Evolutionary conservation across 2,888 invertebrate species (phyloP).

Genomic region (Drosophila trichaetosa): DNA sequence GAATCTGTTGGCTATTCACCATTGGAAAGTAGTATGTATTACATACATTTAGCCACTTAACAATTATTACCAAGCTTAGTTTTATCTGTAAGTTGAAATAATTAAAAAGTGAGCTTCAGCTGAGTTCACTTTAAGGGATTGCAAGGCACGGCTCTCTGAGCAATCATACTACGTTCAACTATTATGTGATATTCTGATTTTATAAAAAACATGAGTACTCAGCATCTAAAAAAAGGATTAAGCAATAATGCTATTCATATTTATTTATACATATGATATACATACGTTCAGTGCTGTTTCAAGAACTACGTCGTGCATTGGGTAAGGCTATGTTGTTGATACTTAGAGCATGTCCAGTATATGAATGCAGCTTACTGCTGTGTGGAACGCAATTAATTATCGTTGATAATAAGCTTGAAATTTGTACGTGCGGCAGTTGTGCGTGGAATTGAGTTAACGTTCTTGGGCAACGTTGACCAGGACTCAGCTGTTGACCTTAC

Average conservation of each 20-base stretch:
- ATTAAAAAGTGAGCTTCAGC: not conserved
- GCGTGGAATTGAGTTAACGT: slow-evolving; percentile 13
- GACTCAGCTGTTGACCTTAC: slow-evolving; percentile 39
- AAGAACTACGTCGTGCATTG: not conserved
- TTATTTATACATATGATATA: not conserved
- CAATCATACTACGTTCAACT: not conserved
- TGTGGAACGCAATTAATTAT: slow-evolving; percentile 64
- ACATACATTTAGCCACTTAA: not conserved
- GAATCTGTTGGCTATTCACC: not conserved
- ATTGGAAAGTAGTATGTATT: not conserved
- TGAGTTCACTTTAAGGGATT: not conserved
- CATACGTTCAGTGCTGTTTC: not conserved
- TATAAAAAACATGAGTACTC: not conserved
- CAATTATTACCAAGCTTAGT: not conserved
- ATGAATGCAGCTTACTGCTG: not conserved
- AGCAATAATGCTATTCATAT: not conserved
- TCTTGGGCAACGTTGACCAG: slow-evolving; percentile 1
- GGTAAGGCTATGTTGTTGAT: not conserved
- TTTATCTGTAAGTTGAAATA: not conserved
- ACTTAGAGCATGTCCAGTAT: not conserved
- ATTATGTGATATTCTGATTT: not conserved
- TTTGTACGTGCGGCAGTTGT: slow-evolving; percentile 47
- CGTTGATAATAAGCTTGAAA: slow-evolving; percentile 62
- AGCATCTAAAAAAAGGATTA: not conserved
- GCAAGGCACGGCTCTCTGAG: not conserved